phyloP scores from a whole-genome alignment of 2,113 vertebrate species.

The Phylloscopus trochilus region DNA sequence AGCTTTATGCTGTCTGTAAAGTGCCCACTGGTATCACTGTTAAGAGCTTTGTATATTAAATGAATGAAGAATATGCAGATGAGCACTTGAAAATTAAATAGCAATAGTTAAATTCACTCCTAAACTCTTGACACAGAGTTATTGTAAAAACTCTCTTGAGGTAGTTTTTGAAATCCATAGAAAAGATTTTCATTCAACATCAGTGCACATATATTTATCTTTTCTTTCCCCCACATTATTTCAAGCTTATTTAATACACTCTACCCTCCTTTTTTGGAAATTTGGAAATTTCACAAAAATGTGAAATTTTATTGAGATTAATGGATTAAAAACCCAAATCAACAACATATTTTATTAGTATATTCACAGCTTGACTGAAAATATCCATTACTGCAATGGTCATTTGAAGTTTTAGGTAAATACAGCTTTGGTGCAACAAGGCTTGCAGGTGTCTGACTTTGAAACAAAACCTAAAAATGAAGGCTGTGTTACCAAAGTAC shows the following conservation, averaged over 20 bases:
- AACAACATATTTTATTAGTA: background rate
- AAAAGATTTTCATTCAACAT: background rate
- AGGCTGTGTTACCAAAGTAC: background rate
- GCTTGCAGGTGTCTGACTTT: background rate
- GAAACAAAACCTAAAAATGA: background rate
- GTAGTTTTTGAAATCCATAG: background rate
- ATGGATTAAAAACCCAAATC: fast-evolving
- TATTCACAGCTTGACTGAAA: background rate
- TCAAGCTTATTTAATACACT: background rate
- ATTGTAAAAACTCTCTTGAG: background rate
- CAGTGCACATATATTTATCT: background rate
- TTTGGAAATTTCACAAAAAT: background rate
- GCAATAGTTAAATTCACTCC: background rate
- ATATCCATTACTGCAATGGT: background rate
- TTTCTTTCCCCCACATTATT: background rate
- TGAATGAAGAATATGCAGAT: background rate
- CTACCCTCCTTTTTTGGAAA: fast-evolving
- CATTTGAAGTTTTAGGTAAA: background rate
- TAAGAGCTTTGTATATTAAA: background rate
- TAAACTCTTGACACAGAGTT: background rate
- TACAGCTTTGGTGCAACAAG: background rate
- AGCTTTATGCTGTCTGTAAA: background rate
- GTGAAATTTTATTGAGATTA: background rate
- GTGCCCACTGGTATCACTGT: background rate
- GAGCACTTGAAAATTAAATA: background rate